Evolutionary conservation across 2,888 invertebrate genomes (phyloP), one percentile per base, ranked within the genome.

Genomic region (Chloroclystis v-ata): DNA sequence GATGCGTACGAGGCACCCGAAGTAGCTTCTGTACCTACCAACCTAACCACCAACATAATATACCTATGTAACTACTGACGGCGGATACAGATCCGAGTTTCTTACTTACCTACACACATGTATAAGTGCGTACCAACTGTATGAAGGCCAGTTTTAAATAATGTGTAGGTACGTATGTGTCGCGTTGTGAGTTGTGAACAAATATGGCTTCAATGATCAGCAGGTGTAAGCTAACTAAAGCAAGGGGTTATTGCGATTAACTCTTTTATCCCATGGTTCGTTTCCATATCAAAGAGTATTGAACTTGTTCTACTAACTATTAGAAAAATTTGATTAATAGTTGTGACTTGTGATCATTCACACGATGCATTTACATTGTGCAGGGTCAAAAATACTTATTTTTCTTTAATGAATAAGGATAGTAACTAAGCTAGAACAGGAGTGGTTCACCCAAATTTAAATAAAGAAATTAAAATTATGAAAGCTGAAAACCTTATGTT

Each of bases 271-370:
- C 86, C 82, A 80, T 84, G 82, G 84, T 85, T 84, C 81, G 84
- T 85, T 85, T 84, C 82, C 82, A 85, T 85, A 83, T 83, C 79
- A 85, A 86, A 84, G 85, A 86, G 82, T 86, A 87, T 85, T 85
- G 85, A 86, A 87, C 85, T 85, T 83, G 80, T 82, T 83, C 72
- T 74, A 72, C 76, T 82, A 79, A 72, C 76, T 82, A 79, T 76
- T 81, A 76, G 76, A 75, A 72, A 66, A 67, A 75, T 75, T 72
- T 76, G 76, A 81, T 82, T 33, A 37, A 2, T 79, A 77, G 77
- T 37, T 84, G 83, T 20, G 20, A 20, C 2, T 20, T 5, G 20
- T 80, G 81, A 84, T 80, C 65, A 75, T 79, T 75, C 69, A 52
- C 45, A 45, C 33, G 41, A 39, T 35, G 20, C 10, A 20, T 11